These are phyloP conservation scores for Druceiella hillmani DNA, from an alignment of 2,888 invertebrate species.

Conservation along the genomic window DNA sequence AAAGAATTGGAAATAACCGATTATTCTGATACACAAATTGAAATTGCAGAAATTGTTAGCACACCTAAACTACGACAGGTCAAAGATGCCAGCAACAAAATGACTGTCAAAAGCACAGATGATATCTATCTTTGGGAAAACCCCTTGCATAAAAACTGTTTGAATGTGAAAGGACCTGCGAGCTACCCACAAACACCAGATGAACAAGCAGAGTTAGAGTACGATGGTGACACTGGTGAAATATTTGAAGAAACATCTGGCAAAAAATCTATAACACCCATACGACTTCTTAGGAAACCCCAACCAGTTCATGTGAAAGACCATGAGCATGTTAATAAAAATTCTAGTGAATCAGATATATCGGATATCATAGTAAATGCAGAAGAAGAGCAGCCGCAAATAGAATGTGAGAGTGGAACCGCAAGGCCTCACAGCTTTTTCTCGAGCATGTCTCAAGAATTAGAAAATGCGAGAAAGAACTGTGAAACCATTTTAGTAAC, in stretches of 20 bases:
- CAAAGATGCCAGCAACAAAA: slow-evolving; percentile 21
- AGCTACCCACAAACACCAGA: slow-evolving; percentile 61
- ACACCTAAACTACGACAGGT: slow-evolving; percentile 28
- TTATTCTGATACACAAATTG: slow-evolving; percentile 19
- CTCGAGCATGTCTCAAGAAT: slow-evolving; percentile 48
- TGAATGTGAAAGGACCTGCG: slow-evolving; percentile 36
- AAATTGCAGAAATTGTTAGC: slow-evolving; percentile 26
- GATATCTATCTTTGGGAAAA: slow-evolving; percentile 79
- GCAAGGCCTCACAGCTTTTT: slow-evolving; percentile 47
- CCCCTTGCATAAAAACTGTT: slow-evolving; percentile 58
- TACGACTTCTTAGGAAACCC: slow-evolving; percentile 52
- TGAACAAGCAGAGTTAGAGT: slow-evolving; percentile 66
- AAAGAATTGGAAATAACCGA: slow-evolving; percentile 21
- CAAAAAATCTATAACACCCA: slow-evolving; percentile 64
- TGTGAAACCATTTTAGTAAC: slow-evolving; percentile 43
- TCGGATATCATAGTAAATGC: slow-evolving; percentile 32
- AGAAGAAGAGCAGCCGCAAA: slow-evolving; percentile 26
- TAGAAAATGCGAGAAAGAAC: slow-evolving; percentile 45
- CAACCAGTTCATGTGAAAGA: slow-evolving; percentile 34
- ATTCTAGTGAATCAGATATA: slow-evolving; percentile 43
- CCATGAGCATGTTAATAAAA: slow-evolving; percentile 31
- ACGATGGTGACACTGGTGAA: slow-evolving; percentile 55
- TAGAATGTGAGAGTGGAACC: slow-evolving; percentile 28
- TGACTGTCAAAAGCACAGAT: slow-evolving; percentile 50
- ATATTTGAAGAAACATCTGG: slow-evolving; percentile 61